A percentile compares a stretch with the other conserved stretches of the same genome.
phyloP scores from a whole-genome alignment of 2,888 invertebrate species.

The Luperina testacea region DNA sequence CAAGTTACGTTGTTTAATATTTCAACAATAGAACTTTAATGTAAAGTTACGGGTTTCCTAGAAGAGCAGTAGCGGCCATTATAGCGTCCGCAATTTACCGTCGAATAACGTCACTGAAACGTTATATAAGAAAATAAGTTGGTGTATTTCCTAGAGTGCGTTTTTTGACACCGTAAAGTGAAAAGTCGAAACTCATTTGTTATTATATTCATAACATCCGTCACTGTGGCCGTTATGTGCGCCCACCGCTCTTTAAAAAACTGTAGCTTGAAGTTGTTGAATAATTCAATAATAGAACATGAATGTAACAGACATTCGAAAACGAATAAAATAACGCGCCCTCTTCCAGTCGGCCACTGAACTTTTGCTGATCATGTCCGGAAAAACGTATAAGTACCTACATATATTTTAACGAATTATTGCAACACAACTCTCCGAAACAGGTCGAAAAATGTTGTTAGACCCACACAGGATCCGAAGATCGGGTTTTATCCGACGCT shows the following conservation, averaged over 20 bases:
- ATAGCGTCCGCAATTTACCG: neutral
- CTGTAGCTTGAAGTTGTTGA: neutral
- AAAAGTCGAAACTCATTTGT: neutral
- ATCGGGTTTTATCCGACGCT: neutral
- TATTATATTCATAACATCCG: neutral
- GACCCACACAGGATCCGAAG: neutral
- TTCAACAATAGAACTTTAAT: neutral
- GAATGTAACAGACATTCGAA: neutral
- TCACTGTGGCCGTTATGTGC: neutral
- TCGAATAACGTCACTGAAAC: neutral
- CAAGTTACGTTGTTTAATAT: neutral
- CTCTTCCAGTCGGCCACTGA: neutral
- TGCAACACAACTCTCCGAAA: conserved; percentile 2
- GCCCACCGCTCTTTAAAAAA: neutral
- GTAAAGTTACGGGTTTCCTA: neutral
- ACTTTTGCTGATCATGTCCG: neutral
- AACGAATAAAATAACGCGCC: neutral
- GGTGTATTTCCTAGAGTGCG: no score
- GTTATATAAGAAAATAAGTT: no score
- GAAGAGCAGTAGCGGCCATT: neutral
- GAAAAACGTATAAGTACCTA: neutral
- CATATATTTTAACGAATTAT: conserved; percentile 1
- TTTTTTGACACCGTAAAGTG: neutral
- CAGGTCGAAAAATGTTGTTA: neutral
- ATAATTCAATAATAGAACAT: neutral